Base-by-base conservation (phyloP, 2,113 vertebrate genomes). In the Tupaia tana region DNA sequence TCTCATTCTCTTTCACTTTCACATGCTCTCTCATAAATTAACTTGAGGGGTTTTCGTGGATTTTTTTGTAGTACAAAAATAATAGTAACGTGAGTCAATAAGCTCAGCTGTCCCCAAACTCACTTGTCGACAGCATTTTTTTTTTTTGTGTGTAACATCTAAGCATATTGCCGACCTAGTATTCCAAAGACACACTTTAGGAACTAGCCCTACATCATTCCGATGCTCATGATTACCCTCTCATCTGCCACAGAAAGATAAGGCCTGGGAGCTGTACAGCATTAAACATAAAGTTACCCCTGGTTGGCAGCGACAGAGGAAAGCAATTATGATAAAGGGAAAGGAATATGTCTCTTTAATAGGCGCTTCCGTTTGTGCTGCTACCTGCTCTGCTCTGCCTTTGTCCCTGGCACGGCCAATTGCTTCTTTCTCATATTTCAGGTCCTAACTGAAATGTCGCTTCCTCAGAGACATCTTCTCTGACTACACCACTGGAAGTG, bases 261-360 rank as follows among this genome's bases (percentile, higher is more conserved):
- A 90, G 63, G 7, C 20, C 22, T 43, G 77, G 58, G n/a, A 87
- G 13, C 15, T 59, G 73, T 0, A 85, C 4, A 88, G 7, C 20
- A 82, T 61, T 82, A 80, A 63, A 96, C 89, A 86, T 58, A 77
- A 89, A 83, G 66, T 79, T 56, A 75, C 6, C 31, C 11, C 15
- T 58, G 31, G n/a, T 7, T 87, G 9, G 25, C 56, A 7, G 27
- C 75, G 56, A 74, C 22, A 89, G 75, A 63, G 75, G 69, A 79
- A 97, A 58, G 3, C 7, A 25, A 73, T 22, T 61, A 6, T 54
- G 8, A 4, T 9, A 9, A 52, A 25, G 27, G 20, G 54, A 11
- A 22, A 14, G 24, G 11, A 7, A 0, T 10, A 2, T 78, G 6
- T 15, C 74, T 77, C 71, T 74, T 34, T 56, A 66, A 73, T 75